phyloP scores from a whole-genome alignment of 2,113 vertebrate genomes.

The Oreochromis tanganicae region DNA sequence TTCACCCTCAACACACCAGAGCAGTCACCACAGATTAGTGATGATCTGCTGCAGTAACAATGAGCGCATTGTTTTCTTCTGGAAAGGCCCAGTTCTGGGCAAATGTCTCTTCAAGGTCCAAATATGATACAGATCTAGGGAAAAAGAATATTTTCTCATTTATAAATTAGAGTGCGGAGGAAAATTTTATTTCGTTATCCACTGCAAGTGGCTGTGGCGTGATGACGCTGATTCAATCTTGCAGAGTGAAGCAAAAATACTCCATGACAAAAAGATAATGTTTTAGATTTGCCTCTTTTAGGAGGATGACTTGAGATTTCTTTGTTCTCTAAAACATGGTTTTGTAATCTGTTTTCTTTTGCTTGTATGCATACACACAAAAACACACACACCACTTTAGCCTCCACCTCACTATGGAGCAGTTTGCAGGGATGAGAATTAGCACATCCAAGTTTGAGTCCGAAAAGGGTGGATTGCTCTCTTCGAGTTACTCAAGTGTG shows the following conservation, averaged over 20 bases:
- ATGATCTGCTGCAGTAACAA: neutral
- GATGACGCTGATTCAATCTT: neutral
- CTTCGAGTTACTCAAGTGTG: neutral
- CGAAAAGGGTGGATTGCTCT: neutral
- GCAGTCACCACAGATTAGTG: neutral
- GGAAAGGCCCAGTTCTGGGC: neutral
- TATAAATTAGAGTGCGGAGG: neutral
- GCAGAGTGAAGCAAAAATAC: neutral
- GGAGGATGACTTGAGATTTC: neutral
- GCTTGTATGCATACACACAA: neutral
- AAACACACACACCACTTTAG: neutral
- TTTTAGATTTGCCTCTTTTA: neutral
- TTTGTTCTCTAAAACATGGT: neutral
- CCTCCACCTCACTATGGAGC: neutral
- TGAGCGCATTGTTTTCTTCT: neutral
- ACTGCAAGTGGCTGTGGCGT: neutral
- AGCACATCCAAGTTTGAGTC: neutral
- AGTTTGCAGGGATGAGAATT: neutral
- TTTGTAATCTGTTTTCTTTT: accelerated
- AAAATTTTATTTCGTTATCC: neutral
- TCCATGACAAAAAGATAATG: neutral
- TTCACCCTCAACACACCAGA: neutral
- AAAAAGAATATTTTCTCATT: neutral
- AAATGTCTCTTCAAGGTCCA: neutral
- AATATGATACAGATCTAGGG: neutral